A percentile compares a stretch with the other conserved stretches of the same genome.
These are phyloP conservation scores for Mesitornis unicolor DNA, from an alignment of 2,113 vertebrate species.

Conservation along the genomic window DNA sequence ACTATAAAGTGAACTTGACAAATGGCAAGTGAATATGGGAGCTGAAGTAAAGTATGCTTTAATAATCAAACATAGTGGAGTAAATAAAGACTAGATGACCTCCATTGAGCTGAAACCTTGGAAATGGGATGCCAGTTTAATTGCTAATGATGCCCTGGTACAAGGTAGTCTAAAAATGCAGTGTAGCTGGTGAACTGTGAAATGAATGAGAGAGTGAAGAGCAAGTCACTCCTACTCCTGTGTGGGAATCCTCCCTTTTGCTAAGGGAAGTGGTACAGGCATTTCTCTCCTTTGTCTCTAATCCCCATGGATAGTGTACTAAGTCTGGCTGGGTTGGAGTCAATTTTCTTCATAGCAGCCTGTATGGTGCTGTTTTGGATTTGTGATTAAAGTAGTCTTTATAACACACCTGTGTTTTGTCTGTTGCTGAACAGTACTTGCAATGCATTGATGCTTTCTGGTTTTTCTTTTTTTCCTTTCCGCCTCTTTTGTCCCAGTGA, in stretches of 20 bases:
- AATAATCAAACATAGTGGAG: background rate
- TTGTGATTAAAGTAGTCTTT: background rate
- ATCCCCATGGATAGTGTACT: background rate
- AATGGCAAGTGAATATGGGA: background rate
- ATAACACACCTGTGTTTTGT: background rate
- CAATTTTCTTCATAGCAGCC: background rate
- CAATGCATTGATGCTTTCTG: background rate
- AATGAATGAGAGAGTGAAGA: background rate
- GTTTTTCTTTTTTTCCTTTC: background rate
- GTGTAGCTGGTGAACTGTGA: background rate
- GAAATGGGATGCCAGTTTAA: background rate
- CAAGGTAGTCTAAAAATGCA: background rate
- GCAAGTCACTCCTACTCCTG: background rate
- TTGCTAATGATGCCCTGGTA: background rate
- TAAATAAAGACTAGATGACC: background rate
- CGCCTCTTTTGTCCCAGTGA: background rate
- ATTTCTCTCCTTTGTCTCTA: background rate
- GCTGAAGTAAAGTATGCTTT: background rate
- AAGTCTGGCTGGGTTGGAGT: background rate
- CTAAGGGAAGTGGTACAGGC: background rate
- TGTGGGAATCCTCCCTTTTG: background rate
- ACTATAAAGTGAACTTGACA: background rate
- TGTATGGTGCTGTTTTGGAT: background rate
- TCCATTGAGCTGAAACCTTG: background rate
- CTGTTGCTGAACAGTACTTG: background rate